Percentiles rank a stretch among this genome's conserved stretches.
Conservation (phyloP, 2,888 invertebrate genomes). For the Amblyjoppa proteus region DNA sequence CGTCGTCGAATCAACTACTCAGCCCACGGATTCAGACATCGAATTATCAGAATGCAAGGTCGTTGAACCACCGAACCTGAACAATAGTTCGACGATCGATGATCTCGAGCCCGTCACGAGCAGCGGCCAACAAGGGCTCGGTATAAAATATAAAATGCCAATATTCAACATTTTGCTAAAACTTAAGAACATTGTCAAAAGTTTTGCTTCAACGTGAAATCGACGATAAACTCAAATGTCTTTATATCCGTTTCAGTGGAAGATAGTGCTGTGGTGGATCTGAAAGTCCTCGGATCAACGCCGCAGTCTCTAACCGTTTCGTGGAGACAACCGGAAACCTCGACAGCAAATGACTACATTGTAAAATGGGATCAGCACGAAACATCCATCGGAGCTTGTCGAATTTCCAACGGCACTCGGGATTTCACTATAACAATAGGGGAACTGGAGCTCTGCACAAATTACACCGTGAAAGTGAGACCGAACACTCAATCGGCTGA, state of each 20-base stretch:
- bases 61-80: neutral
- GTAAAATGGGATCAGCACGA: slow-evolving; percentile 58
- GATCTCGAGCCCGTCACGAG: neutral
- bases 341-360: slow-evolving; percentile 40
- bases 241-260: slow-evolving; percentile 7
- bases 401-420: slow-evolving; percentile 15
- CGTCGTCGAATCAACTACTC: slow-evolving; percentile 7
- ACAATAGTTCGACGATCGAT: neutral
- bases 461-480: slow-evolving; percentile 14
- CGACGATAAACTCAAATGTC: neutral
- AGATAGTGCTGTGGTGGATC: slow-evolving; percentile 39
- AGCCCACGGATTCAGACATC: neutral
- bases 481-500: neutral
- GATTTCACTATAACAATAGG: slow-evolving; percentile 33
- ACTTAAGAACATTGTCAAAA: neutral
- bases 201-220: neutral
- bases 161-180: neutral
- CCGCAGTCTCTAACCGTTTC: slow-evolving; percentile 57
- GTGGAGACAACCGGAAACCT: slow-evolving; percentile 59
- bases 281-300: slow-evolving; percentile 35
- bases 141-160: neutral
- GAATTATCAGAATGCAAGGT: neutral
- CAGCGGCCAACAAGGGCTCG: neutral
- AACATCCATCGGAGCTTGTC: slow-evolving; percentile 9
- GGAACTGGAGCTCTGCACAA: slow-evolving; percentile 12